phyloP scores from a whole-genome alignment of 2,797 vertebrate genomes.

The Thamnophis elegans region DNA sequence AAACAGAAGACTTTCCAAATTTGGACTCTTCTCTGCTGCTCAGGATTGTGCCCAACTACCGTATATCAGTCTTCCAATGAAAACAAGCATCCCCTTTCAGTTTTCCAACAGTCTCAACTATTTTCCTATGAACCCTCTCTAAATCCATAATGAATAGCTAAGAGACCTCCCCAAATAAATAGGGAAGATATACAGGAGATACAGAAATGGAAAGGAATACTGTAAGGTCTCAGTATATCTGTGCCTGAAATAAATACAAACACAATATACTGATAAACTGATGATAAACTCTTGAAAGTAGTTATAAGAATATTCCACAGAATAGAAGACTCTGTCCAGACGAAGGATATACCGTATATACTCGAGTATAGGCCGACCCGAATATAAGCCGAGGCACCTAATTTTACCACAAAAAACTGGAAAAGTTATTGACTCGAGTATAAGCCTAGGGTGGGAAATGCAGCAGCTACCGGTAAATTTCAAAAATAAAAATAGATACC shows the following conservation, averaged over 20 bases:
- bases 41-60: neutral
- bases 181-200: neutral
- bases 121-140: neutral
- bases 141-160: neutral
- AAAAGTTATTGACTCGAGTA: no score
- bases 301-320: neutral
- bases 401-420: no score
- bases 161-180: neutral
- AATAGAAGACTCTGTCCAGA: neutral
- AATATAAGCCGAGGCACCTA: no score
- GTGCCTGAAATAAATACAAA: neutral
- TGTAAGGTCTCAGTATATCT: neutral
- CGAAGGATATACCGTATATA: no score
- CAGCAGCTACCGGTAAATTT: no score
- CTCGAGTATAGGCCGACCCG: no score
- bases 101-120: neutral
- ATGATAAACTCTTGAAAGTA: neutral
- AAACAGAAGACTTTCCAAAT: neutral
- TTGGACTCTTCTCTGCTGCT: neutral
- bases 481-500: no score
- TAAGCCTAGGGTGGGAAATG: no score
- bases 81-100: neutral
- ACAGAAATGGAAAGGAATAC: neutral
- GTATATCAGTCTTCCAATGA: neutral
- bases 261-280: neutral